Conservation (phyloP, 37 sponge, comb jelly and placozoan species). For the Ephydatia muelleri region DNA sequence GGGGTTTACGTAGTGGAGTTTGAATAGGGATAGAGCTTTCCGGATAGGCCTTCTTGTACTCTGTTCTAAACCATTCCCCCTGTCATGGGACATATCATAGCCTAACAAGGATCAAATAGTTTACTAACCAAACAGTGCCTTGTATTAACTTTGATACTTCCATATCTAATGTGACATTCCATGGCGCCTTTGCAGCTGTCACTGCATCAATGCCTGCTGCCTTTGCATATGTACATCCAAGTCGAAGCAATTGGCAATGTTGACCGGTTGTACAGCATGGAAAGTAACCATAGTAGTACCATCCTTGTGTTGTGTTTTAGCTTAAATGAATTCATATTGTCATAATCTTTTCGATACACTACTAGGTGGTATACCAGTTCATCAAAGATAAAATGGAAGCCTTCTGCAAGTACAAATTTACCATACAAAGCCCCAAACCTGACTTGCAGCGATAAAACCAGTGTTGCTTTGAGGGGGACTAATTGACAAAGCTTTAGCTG, state of each 20-base stretch:
- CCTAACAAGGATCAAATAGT: no score
- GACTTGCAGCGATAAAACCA: neutral
- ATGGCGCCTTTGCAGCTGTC: no score
- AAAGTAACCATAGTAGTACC: no score
- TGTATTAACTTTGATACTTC: no score
- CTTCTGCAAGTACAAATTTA: neutral
- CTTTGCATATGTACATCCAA: neutral
- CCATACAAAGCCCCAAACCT: neutral
- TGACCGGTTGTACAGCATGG: neutral
- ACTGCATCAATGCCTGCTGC: neutral
- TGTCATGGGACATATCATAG: no score
- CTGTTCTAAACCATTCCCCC: no score
- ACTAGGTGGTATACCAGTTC: neutral
- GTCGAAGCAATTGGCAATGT: neutral
- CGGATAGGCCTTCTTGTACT: no score
- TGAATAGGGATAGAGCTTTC: no score
- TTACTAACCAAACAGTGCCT: no score
- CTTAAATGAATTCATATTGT: no score
- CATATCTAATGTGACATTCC: neutral
- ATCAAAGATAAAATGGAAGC: neutral
- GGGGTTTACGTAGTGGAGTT: no score
- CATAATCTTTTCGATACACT: neutral
- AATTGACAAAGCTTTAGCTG: neutral
- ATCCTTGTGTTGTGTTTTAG: neutral
- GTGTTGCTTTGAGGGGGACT: neutral